Evolutionary conservation across 1,140 invertebrate genomes (phyloP).

Genomic region (Leptinotarsa lineolata): DNA sequence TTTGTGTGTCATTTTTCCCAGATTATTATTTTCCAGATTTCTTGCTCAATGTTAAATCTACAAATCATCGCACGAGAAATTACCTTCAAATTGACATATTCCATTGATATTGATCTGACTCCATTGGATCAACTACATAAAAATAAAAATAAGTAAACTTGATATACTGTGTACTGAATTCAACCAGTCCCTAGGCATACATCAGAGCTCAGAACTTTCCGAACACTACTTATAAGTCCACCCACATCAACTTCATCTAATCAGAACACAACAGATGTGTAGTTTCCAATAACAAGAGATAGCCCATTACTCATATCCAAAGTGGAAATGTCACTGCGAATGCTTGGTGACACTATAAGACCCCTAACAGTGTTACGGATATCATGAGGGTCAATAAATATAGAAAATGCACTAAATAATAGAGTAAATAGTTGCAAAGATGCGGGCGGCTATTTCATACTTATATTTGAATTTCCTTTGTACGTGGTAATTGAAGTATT

Average conservation of each 20-base stretch:
- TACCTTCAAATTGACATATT: no score
- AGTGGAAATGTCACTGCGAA: background rate
- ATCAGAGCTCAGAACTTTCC: background rate
- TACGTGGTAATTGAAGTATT: background rate
- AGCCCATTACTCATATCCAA: background rate
- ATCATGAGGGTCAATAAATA: background rate
- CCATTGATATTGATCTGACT: no score
- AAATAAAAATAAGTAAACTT: no score
- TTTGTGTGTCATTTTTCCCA: no score
- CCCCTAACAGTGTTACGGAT: background rate
- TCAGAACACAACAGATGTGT: constrained; percentile 8
- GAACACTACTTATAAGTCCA: background rate
- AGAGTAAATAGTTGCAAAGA: background rate
- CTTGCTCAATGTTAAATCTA: no score
- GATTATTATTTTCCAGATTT: no score
- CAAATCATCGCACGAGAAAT: no score
- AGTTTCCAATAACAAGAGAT: background rate
- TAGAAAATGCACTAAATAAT: background rate
- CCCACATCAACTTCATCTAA: constrained; percentile 2
- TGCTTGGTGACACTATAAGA: background rate
- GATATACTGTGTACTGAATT: background rate
- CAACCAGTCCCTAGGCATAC: background rate
- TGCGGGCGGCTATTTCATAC: constrained; percentile 7
- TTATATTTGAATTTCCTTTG: background rate
- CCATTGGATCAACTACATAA: no score